Evolutionary conservation across 2,888 invertebrate species (phyloP).

Genomic region (Meghimatium bilineatum): DNA sequence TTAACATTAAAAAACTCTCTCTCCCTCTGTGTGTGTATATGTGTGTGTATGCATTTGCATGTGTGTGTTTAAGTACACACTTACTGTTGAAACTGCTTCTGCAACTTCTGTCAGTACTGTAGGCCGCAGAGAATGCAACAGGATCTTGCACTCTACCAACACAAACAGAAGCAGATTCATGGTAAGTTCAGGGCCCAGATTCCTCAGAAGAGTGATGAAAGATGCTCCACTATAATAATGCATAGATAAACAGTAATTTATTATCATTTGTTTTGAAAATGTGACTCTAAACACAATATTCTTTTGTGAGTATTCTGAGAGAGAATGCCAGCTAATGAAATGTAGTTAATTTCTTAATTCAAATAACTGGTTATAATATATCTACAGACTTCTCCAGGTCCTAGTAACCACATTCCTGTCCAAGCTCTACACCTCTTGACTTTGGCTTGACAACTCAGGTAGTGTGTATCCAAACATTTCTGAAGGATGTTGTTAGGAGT

Average conservation of each 20-base stretch:
- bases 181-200: constrained; percentile 95
- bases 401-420: too few relatives aligned
- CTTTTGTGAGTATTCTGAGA: background rate
- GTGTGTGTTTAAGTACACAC: background rate
- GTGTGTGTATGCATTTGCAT: too few relatives aligned
- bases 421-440: too few relatives aligned
- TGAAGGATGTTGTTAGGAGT: too few relatives aligned
- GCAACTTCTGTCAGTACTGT: constrained; percentile 97
- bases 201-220: constrained; percentile 91
- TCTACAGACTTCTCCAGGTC: too few relatives aligned
- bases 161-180: constrained; percentile 91
- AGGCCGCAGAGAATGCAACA: constrained; percentile 94
- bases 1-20: background rate
- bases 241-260: background rate
- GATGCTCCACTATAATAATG: constrained; percentile 89
- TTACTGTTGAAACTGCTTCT: constrained; percentile 89
- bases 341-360: too few relatives aligned
- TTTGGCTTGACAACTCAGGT: too few relatives aligned
- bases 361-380: too few relatives aligned
- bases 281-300: background rate
- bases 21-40: too few relatives aligned
- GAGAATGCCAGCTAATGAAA: too few relatives aligned
- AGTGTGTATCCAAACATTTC: too few relatives aligned
- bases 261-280: background rate
- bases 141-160: constrained; percentile 96